Percentiles rank a stretch among this genome's conserved stretches.
These are phyloP conservation scores for Napeogenes inachia DNA, from an alignment of 2,888 invertebrate genomes.

Conservation along the genomic window DNA sequence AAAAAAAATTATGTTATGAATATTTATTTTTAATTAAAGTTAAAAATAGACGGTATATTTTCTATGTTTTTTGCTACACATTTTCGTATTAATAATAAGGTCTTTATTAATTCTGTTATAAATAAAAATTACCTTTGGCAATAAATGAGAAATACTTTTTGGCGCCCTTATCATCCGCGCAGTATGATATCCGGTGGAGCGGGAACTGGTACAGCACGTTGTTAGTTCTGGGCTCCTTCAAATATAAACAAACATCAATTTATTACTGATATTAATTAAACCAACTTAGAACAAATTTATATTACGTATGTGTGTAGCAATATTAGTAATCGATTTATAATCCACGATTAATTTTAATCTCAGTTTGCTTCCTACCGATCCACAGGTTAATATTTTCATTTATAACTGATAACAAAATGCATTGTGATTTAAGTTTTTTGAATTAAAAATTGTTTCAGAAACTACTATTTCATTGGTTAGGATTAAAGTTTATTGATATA, in stretches of 20 bases:
- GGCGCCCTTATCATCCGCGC: constrained; percentile 98
- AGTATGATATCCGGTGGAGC: constrained; percentile 97
- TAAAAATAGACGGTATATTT: too few relatives aligned
- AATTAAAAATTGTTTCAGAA: neutral
- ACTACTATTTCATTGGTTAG: neutral
- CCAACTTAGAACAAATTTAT: neutral
- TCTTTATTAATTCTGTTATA: neutral
- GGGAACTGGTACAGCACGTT: constrained; percentile 96
- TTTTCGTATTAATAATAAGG: too few relatives aligned
- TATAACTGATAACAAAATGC: too few relatives aligned
- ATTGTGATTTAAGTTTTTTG: neutral
- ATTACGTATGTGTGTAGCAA: too few relatives aligned
- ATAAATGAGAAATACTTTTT: constrained; percentile 98
- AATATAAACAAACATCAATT: constrained; percentile 24
- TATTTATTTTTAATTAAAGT: too few relatives aligned
- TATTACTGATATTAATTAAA: neutral
- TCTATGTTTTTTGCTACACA: too few relatives aligned
- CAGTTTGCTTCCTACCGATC: too few relatives aligned
- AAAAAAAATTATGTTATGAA: too few relatives aligned
- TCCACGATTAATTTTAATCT: too few relatives aligned
- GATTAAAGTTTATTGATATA: neutral
- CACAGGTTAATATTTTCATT: too few relatives aligned
- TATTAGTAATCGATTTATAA: too few relatives aligned
- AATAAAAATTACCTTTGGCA: constrained; percentile 78
- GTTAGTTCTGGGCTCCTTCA: constrained; percentile 83